These are phyloP conservation scores for Emmelina monodactyla DNA, from an alignment of 2,888 invertebrate species.

Conservation along the genomic window DNA sequence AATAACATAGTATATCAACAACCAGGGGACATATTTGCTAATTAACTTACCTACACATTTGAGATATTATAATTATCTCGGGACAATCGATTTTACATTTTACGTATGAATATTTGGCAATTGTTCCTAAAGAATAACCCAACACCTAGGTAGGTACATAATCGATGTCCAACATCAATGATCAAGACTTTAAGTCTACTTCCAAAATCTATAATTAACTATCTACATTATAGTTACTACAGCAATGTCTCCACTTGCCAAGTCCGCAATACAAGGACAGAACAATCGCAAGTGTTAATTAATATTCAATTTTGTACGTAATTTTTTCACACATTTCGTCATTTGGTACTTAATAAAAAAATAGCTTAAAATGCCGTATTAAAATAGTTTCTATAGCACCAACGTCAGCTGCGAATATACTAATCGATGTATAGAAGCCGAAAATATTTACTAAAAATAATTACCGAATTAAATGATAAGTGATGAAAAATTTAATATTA, in stretches of 20 bases:
- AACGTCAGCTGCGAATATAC: constrained; percentile 55
- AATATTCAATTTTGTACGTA: constrained; percentile 23
- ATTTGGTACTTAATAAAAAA: too few relatives aligned
- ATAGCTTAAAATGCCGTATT: constrained; percentile 23
- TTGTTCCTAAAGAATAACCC: constrained; percentile 34
- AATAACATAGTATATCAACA: constrained; percentile 41
- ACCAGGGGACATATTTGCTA: constrained; percentile 54
- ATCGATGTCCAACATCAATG: constrained; percentile 37
- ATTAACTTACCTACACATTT: too few relatives aligned
- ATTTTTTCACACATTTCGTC: constrained; percentile 8
- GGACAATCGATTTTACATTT: too few relatives aligned
- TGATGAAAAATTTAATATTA: background rate
- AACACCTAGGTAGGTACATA: constrained; percentile 25
- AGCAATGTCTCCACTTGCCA: constrained; percentile 21
- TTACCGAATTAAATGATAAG: background rate
- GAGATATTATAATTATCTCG: too few relatives aligned
- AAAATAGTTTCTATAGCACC: constrained; percentile 47
- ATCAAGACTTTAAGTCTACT: constrained; percentile 46
- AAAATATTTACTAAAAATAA: constrained; percentile 12
- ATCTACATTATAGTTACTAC: constrained; percentile 27
- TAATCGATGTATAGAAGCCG: constrained; percentile 33
- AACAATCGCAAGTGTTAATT: background rate
- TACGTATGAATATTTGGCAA: constrained; percentile 60
- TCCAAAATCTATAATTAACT: constrained; percentile 29
- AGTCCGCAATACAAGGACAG: constrained; percentile 12